Evolutionary conservation across 1,140 invertebrate genomes (phyloP).

Genomic region (Lordiphosa stackelbergi): DNA sequence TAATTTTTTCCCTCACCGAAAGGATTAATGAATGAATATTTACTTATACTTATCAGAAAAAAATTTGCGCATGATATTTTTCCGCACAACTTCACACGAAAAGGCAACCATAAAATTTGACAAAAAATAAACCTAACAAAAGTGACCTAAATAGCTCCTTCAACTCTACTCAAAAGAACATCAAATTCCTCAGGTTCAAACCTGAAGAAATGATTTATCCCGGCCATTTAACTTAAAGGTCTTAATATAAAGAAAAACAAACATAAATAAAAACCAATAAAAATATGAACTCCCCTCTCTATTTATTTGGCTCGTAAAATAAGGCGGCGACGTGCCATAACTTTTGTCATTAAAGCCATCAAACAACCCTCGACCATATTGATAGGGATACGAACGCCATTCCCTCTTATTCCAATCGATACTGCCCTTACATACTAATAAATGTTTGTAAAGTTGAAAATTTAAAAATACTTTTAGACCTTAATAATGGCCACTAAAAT

Average conservation of each 20-base stretch:
- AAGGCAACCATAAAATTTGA: too few species aligned
- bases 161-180: too few species aligned
- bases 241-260: constrained; percentile 10
- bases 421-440: neutral
- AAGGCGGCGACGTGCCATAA: constrained; percentile 2
- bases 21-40: too few species aligned
- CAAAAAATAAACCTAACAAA: too few species aligned
- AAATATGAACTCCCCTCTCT: constrained; percentile 10
- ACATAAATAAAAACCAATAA: constrained; percentile 7
- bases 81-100: too few species aligned
- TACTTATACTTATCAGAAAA: too few species aligned
- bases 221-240: constrained; percentile 8
- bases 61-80: too few species aligned
- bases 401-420: constrained; percentile 3
- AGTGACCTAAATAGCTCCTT: too few species aligned
- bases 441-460: constrained; percentile 18
- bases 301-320: constrained; percentile 10
- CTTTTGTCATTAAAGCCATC: constrained; percentile 9
- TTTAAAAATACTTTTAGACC: constrained; percentile 28
- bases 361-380: constrained; percentile 9
- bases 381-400: constrained; percentile 1
- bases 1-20: too few species aligned
- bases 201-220: constrained; percentile 2
- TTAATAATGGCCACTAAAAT: constrained; percentile 36
- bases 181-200: too few species aligned